phyloP scores from a whole-genome alignment of 2,888 invertebrate genomes.

The Ectobius pallidus region DNA sequence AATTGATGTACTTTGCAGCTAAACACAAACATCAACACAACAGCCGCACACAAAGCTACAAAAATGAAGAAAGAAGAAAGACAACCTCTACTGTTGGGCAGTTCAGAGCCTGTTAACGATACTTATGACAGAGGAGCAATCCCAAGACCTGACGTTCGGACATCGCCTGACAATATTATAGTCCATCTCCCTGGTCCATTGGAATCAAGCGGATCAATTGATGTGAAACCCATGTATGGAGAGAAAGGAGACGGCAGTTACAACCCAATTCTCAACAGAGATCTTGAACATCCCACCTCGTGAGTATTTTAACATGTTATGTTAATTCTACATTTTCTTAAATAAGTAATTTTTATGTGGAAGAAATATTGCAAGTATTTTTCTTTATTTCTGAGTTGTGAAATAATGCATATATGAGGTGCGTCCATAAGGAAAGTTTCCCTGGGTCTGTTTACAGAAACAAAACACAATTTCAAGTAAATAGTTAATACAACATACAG shows the following conservation, averaged over 20 bases:
- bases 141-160: conserved; percentile 53
- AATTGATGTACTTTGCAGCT: neutral
- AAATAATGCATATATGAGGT: too few species aligned
- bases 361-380: too few species aligned
- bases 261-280: conserved; percentile 70
- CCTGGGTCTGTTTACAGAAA: too few species aligned
- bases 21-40: neutral
- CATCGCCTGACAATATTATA: conserved; percentile 55
- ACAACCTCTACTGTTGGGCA: conserved; percentile 64
- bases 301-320: too few species aligned
- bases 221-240: conserved; percentile 45
- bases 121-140: conserved; percentile 44
- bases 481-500: too few species aligned
- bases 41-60: neutral
- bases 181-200: conserved; percentile 51
- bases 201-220: conserved; percentile 46
- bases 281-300: conserved; percentile 78
- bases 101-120: conserved; percentile 46
- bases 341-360: too few species aligned
- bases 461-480: too few species aligned
- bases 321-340: too few species aligned
- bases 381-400: too few species aligned
- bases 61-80: conserved; percentile 64
- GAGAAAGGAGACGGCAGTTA: conserved; percentile 48
- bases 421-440: too few species aligned